Evolutionary conservation across 2,888 invertebrate species (phyloP).

Genomic region (Pyrgus malvae): DNA sequence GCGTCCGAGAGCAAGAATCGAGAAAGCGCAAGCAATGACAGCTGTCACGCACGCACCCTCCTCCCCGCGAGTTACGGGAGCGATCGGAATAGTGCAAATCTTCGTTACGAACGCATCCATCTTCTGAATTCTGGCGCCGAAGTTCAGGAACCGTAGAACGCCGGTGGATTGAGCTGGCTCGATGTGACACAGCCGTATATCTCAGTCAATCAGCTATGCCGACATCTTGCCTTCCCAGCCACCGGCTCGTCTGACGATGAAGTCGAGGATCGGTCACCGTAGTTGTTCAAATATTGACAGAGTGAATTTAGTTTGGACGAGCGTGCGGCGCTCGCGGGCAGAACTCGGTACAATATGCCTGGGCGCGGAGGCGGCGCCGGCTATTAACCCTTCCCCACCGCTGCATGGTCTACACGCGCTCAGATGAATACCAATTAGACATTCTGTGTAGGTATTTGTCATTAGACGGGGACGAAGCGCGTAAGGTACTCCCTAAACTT

Average conservation of each 20-base stretch:
- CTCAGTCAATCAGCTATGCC: conserved; percentile 90
- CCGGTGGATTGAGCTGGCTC: conserved; percentile 87
- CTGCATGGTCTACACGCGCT: conserved; percentile 77
- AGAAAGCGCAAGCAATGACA: conserved; percentile 59
- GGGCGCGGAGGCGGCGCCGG: conserved; percentile 80
- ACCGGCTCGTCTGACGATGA: conserved; percentile 66
- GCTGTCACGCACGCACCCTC: conserved; percentile 72
- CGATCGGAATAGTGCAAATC: conserved; percentile 60
- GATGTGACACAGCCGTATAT: conserved; percentile 92
- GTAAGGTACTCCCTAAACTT: conserved; percentile 40
- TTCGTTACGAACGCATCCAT: conserved; percentile 62
- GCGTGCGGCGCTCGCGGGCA: conserved; percentile 74
- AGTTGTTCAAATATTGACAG: conserved; percentile 71
- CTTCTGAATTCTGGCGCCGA: conserved; percentile 37
- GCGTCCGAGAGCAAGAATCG: conserved; percentile 47
- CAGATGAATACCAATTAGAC: conserved; percentile 81
- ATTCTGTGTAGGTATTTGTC: conserved; percentile 62
- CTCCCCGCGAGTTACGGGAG: conserved; percentile 66
- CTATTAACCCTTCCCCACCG: conserved; percentile 82
- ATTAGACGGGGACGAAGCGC: conserved; percentile 40
- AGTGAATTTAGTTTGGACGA: conserved; percentile 58
- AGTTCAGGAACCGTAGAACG: conserved; percentile 60
- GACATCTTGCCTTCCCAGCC: conserved; percentile 92
- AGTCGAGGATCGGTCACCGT: conserved; percentile 47
- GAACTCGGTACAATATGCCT: conserved; percentile 79